These are phyloP conservation scores for Andrena trimmerana DNA, from an alignment of 2,888 invertebrate genomes.

Conservation along the genomic window DNA sequence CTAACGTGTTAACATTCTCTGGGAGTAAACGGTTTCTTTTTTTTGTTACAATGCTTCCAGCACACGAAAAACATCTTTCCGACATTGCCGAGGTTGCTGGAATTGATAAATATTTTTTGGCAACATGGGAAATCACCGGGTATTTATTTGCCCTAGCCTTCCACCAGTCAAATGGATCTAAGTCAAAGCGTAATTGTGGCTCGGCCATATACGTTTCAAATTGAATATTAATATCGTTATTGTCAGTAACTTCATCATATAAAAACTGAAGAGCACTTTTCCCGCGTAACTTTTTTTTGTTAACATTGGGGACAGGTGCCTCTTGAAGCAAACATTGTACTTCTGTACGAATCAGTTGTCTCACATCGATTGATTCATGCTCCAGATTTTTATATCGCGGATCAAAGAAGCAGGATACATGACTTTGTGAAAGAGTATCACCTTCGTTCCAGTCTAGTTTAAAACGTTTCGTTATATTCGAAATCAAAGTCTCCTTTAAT, in stretches of 20 bases:
- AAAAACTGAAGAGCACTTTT: not conserved
- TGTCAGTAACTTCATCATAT: not conserved
- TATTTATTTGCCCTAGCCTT: too few species aligned
- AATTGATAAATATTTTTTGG: not conserved
- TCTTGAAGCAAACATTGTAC: not conserved
- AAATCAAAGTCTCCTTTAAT: not conserved
- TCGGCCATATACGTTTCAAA: conserved; percentile 12
- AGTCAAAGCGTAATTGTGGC: conserved; percentile 9
- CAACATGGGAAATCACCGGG: not conserved
- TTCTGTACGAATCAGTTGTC: not conserved
- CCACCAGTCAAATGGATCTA: not conserved
- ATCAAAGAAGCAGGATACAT: conserved; percentile 5
- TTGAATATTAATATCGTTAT: not conserved
- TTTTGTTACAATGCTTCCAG: too few species aligned
- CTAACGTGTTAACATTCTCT: not conserved
- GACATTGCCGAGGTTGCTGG: too few species aligned
- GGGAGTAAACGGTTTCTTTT: too few species aligned
- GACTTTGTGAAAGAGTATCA: not conserved
- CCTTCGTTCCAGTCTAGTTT: not conserved
- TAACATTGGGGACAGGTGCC: not conserved
- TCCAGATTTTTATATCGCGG: conserved; percentile 7
- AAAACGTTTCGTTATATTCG: not conserved
- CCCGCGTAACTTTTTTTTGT: not conserved
- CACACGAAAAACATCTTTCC: too few species aligned
- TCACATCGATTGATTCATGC: not conserved